Percentiles rank a stretch among this genome's conserved stretches.
Evolutionary conservation across 2,888 invertebrate species (phyloP).

Genomic region (Eilema griseolum): DNA sequence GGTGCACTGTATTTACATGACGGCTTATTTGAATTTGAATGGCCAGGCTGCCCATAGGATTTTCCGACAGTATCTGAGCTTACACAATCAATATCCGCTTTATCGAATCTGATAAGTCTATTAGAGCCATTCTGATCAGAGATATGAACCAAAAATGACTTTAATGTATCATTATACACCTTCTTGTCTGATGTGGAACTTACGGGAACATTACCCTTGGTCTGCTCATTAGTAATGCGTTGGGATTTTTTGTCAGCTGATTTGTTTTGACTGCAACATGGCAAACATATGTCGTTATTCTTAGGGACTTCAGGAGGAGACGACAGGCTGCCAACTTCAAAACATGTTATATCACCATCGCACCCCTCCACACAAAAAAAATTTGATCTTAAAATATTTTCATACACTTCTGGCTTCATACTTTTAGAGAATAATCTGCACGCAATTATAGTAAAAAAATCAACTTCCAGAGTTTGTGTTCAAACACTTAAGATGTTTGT

Average conservation of each 20-base stretch:
- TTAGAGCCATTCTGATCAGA: slow-evolving; percentile 4
- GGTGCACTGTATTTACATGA: slow-evolving; percentile 8
- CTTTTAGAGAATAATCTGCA: not conserved
- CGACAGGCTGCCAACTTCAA: slow-evolving; percentile 5
- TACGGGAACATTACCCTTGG: not conserved
- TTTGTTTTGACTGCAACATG: slow-evolving; percentile 13
- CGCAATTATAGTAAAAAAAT: not conserved
- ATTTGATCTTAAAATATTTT: not conserved
- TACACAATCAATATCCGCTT: slow-evolving; percentile 10
- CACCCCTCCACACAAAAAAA: slow-evolving; percentile 12
- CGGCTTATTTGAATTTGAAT: not conserved
- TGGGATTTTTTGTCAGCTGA: not conserved
- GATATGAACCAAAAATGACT: slow-evolving; percentile 2
- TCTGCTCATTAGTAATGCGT: not conserved
- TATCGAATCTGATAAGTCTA: not conserved
- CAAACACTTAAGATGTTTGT: not conserved
- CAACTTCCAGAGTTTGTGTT: not conserved
- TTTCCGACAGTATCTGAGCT: slow-evolving; percentile 1
- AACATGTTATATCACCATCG: slow-evolving; percentile 15
- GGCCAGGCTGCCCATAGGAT: not conserved
- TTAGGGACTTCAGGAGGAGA: not conserved
- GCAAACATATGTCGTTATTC: not conserved
- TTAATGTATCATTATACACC: not conserved
- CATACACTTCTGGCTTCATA: not conserved
- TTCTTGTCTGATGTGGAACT: not conserved